phyloP scores from a whole-genome alignment of 2,888 invertebrate genomes.

The Dasysyrphus albostriatus region DNA sequence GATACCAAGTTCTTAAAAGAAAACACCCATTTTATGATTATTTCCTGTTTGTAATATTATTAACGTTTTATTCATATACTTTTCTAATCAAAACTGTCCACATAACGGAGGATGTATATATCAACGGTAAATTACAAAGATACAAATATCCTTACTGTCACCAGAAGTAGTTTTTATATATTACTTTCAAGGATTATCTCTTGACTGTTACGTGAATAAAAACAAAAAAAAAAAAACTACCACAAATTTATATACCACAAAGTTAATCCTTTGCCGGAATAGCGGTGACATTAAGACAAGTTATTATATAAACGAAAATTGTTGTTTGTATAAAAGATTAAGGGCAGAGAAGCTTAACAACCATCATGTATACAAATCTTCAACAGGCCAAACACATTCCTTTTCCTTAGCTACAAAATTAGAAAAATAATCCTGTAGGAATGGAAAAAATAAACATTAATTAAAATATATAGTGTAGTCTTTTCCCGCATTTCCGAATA shows the following conservation, averaged over 20 bases:
- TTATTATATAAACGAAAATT: neutral
- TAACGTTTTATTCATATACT: no score
- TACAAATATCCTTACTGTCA: conserved; percentile 1
- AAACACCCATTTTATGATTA: no score
- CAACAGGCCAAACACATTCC: neutral
- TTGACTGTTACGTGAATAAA: no score
- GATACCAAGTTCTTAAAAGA: no score
- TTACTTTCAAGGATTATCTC: neutral
- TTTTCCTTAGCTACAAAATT: neutral
- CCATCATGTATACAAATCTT: neutral
- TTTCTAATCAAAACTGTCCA: no score
- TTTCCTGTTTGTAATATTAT: no score
- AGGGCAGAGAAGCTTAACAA: conserved; percentile 25
- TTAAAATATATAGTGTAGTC: no score
- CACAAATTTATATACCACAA: neutral
- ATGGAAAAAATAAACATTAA: neutral
- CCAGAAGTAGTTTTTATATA: neutral
- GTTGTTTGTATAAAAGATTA: conserved; percentile 17
- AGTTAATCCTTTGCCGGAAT: conserved; percentile 29
- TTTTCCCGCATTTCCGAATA: no score
- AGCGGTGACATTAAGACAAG: conserved; percentile 9
- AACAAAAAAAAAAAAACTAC: neutral
- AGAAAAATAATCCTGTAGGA: neutral
- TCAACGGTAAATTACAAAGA: neutral
- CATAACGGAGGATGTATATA: no score